Conservation (phyloP, 2,888 invertebrate genomes). For the Euclidia mi region DNA sequence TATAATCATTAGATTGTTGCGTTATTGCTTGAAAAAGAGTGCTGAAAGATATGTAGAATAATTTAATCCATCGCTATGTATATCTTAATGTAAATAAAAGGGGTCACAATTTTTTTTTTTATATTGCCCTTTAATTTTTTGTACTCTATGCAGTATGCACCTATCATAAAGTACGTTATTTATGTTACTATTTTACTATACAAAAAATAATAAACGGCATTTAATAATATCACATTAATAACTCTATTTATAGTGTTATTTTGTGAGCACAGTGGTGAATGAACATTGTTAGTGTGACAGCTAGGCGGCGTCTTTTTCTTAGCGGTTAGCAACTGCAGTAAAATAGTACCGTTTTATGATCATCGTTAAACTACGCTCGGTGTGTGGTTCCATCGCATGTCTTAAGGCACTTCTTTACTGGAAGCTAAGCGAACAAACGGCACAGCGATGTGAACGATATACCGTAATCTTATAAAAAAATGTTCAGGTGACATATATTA, state of each 20-base stretch:
- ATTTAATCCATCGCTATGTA: too few relatives aligned
- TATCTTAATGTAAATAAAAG: too few relatives aligned
- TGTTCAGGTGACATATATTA: slow-evolving; percentile 15
- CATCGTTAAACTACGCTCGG: slow-evolving; percentile 77
- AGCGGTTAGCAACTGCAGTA: slow-evolving; percentile 63
- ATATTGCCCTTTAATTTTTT: too few relatives aligned
- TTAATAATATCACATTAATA: too few relatives aligned
- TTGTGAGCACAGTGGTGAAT: slow-evolving; percentile 28
- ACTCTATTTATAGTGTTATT: not conserved
- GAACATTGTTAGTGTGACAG: slow-evolving; percentile 43
- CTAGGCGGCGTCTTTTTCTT: slow-evolving; percentile 41
- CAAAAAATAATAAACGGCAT: too few relatives aligned
- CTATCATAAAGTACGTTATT: not conserved
- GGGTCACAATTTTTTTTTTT: too few relatives aligned
- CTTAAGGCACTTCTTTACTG: slow-evolving; percentile 28
- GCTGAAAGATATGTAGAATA: too few relatives aligned
- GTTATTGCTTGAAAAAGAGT: too few relatives aligned
- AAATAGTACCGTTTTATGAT: slow-evolving; percentile 80
- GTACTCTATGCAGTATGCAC: too few relatives aligned
- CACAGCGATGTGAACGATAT: slow-evolving; percentile 26
- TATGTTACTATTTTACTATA: too few relatives aligned
- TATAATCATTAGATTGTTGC: too few relatives aligned
- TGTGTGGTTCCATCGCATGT: slow-evolving; percentile 69
- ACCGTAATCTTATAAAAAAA: slow-evolving; percentile 21
- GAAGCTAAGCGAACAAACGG: slow-evolving; percentile 32